Base-by-base conservation (phyloP, 2,888 invertebrate species). In the Drosophila antonietae region DNA sequence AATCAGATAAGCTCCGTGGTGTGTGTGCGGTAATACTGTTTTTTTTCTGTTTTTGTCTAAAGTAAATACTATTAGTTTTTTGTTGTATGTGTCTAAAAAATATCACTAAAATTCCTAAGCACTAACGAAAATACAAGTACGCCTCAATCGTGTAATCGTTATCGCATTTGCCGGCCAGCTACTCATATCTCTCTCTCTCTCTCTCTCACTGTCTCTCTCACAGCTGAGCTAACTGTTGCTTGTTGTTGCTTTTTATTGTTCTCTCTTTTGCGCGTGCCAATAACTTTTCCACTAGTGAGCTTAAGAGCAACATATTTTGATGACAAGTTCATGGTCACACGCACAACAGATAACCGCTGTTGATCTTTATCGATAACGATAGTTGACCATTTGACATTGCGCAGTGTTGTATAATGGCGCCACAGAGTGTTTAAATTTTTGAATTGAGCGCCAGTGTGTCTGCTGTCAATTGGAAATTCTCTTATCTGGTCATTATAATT, bases 241-340 rank as follows among this genome's bases (percentile, higher is more conserved):
- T 49, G 51, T 61, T 68, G 31, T 66, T 49, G 51, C 59, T 68
- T 15, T 23, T 51, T 41, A 12, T 28, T 5, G 28, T 28, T 28
- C 28, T 39, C 15, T 5, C 14, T 33, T 43, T 59, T 37, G 63
- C 44, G 57, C 31, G 61, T 65, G 59, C 55, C 23, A 63, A 69
- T 80, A 78, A 51, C 51, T 75, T 75, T 81, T 79, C 77, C 66
- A 71, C 53, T 31, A 68, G 1, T 10, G 2, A 66, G n/a, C n/a
- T n/a, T n/a, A n/a, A n/a, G 35, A 57, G 18, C 51, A 23, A 15
- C 33, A 23, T 55, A 41, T 39, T 31, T 51, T 63, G 41, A 41
- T 53, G 60, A 53, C 41, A 70, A 88, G 89, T 83, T 84, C 84
- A 84, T 53, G 87, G 87, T 47, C 83, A 57, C 75, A 67, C 68